Evolutionary conservation across 1,140 invertebrate genomes (phyloP).

Genomic region (Cyrtorhinus lividipennis): DNA sequence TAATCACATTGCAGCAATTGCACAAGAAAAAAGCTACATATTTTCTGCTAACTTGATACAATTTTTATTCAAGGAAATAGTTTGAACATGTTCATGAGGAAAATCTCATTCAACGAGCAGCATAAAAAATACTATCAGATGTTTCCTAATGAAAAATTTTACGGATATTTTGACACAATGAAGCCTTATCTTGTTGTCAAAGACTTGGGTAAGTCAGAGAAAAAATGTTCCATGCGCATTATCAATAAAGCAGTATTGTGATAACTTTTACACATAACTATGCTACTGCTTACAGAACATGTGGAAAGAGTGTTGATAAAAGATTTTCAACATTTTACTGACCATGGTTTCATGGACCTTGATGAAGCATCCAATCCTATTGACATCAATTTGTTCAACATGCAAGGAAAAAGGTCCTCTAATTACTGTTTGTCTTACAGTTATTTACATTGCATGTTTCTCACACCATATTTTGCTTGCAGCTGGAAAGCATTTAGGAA

Average conservation of each 20-base stretch:
- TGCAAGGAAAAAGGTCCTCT: conserved; percentile 26
- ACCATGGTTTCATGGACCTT: conserved; percentile 19
- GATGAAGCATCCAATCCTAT: conserved; percentile 6
- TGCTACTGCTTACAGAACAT: conserved; percentile 22
- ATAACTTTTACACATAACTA: neutral
- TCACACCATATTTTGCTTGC: neutral
- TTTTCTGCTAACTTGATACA: neutral
- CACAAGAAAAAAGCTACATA: neutral
- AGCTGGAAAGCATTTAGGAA: conserved; percentile 42
- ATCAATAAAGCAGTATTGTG: neutral
- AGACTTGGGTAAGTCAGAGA: conserved; percentile 19
- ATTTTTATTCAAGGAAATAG: neutral
- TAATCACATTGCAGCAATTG: neutral
- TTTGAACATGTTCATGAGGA: neutral
- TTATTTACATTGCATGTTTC: neutral
- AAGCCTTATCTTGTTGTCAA: conserved; percentile 25
- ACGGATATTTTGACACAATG: conserved; percentile 26
- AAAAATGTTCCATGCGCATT: neutral
- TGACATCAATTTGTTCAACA: conserved; percentile 8
- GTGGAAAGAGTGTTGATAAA: conserved; percentile 28
- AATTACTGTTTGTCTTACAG: neutral
- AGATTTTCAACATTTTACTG: conserved; percentile 29
- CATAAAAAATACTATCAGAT: neutral
- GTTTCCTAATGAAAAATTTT: conserved; percentile 10
- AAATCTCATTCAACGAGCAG: neutral